Evolutionary conservation across 2,113 vertebrate species (phyloP).

Genomic region (Pseudorectes ferrugineus): DNA sequence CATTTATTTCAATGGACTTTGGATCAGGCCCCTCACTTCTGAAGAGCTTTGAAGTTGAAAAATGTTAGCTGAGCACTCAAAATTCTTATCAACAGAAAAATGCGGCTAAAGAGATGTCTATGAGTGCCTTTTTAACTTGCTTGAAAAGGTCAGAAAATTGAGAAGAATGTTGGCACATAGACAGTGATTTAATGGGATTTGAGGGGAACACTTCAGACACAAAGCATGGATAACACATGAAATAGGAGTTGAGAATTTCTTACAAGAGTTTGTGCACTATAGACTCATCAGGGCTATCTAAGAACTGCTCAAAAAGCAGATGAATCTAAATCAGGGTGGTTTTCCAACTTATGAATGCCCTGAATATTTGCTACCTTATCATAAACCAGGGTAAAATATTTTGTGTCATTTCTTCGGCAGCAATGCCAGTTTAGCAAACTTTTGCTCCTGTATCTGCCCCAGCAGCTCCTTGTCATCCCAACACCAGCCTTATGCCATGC

Average conservation of each 20-base stretch:
- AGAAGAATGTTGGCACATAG: not conserved
- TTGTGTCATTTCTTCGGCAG: not conserved
- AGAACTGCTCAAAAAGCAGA: not conserved
- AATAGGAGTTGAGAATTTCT: not conserved
- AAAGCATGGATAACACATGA: not conserved
- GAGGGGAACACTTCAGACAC: not conserved
- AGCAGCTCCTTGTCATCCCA: not conserved
- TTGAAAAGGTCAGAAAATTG: slow-evolving; percentile 31
- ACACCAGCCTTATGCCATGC: not conserved
- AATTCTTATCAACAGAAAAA: slow-evolving; percentile 12
- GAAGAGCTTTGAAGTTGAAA: slow-evolving; percentile 37
- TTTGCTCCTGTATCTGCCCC: not conserved
- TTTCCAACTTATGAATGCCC: not conserved
- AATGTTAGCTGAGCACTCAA: slow-evolving; percentile 7
- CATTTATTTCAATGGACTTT: not conserved
- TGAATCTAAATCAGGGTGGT: not conserved
- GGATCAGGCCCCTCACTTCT: not conserved
- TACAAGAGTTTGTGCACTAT: not conserved
- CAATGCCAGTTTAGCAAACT: not conserved
- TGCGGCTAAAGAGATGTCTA: not conserved
- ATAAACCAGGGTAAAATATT: not conserved
- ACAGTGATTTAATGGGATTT: slow-evolving; percentile 25
- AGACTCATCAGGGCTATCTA: not conserved
- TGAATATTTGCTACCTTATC: not conserved
- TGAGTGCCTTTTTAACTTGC: not conserved